phyloP scores from a whole-genome alignment of 1,140 invertebrate species.

The Aphaenogaster floridana region DNA sequence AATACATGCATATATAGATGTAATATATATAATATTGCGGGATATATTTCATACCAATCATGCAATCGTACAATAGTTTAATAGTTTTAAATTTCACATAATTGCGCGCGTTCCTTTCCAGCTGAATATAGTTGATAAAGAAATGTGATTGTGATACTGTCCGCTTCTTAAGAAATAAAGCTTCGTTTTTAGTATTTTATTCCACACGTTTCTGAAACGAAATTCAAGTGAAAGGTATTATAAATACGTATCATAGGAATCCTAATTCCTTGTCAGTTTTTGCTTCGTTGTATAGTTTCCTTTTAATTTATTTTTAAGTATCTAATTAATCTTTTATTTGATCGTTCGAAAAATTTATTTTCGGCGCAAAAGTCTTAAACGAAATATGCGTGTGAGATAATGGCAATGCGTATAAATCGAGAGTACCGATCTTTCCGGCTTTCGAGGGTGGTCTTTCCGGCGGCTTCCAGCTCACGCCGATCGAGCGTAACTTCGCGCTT shows the following conservation, averaged over 20 bases:
- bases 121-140: too few species aligned
- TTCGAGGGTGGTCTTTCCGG: conserved; percentile 42
- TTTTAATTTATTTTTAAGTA: conserved; percentile 1
- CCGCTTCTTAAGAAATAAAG: not conserved
- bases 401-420: conserved; percentile 12
- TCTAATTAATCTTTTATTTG: conserved; percentile 1
- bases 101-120: too few species aligned
- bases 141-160: too few species aligned
- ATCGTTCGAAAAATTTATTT: not conserved
- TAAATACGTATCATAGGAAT: not conserved
- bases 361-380: not conserved
- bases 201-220: not conserved
- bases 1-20: not conserved
- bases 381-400: not conserved
- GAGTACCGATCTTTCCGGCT: conserved; percentile 18
- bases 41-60: too few species aligned
- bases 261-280: not conserved
- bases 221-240: not conserved
- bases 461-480: conserved; percentile 60
- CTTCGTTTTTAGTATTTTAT: not conserved
- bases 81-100: too few species aligned
- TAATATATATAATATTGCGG: too few species aligned
- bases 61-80: too few species aligned
- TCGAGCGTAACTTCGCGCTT: conserved; percentile 54
- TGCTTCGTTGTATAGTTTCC: not conserved